Base-by-base conservation (phyloP, 2,113 vertebrate species). In the Amia ocellicauda region DNA sequence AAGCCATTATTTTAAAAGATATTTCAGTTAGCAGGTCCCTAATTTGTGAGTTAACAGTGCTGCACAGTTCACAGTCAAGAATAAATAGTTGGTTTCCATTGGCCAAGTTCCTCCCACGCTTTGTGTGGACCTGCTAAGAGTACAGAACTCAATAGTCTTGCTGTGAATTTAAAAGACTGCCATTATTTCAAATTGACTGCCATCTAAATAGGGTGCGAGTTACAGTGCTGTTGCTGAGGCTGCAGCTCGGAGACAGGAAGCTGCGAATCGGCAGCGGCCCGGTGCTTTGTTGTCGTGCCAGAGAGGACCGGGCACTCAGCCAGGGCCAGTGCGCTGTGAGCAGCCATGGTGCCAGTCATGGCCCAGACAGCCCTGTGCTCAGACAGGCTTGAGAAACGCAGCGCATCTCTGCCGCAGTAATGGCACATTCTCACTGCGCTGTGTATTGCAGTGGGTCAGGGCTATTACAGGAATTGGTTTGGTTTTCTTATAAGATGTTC, bases 181-280 rank as follows among this genome's bases (percentile, higher is more conserved):
- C n/a, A 47, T 47, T 19, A n/a, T 47, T 19, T n/a, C 45, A 47
- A 47, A 47, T 47, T 47, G 45, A 47, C 4, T 47, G 45, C n/a
- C 40, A 11, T 36, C n/a, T 14, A 47, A 47, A 47, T 3, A 47
- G 45, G 45, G 11, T 16, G 45, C 45, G 9, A 47, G n/a, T 47
- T 16, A 47, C 13, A 47, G n/a, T 2, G 5, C 45, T 47, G 45
- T 47, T 47, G 45, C 45, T 17, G 45, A 47, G 45, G n/a, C 45
- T 16, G 45, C 45, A n/a, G 45, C n/a, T 47, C 45, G 16, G 51
- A 54, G 20, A 54, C 51, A 27, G 51, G 51, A 54, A 54, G 20
- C 51, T 54, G 51, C 51, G 22, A 23, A 54, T 27, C 20, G 3
- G 11, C 7, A 54, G 51, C 51, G 22, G 51, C 20, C 51, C 3